These are phyloP conservation scores for Seriola quinqueradiata DNA, from an alignment of 2,113 vertebrate species.

Conservation along the genomic window DNA sequence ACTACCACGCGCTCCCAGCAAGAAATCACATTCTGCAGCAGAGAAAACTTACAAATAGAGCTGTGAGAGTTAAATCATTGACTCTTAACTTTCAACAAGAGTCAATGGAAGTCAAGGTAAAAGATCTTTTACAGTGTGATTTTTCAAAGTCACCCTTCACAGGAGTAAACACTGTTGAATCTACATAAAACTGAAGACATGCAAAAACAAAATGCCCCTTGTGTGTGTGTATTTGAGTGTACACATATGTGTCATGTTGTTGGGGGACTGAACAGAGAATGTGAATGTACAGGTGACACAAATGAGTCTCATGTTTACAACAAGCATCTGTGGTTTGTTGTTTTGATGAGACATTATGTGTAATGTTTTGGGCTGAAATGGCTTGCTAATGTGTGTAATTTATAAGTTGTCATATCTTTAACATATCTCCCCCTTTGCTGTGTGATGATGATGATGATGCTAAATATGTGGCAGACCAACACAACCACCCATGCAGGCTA, in stretches of 20 bases:
- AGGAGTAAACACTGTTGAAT: neutral
- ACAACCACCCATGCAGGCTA: slow-evolving; percentile 9
- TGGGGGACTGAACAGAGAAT: neutral
- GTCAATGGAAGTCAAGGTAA: neutral
- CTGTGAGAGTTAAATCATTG: neutral
- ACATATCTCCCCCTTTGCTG: neutral
- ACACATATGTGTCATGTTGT: slow-evolving; percentile 18
- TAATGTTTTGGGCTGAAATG: neutral
- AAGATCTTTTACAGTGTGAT: neutral
- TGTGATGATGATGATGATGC: neutral
- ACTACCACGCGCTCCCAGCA: no score
- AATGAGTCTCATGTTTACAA: slow-evolving; percentile 15
- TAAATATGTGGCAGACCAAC: neutral
- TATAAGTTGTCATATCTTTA: neutral
- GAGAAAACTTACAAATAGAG: no score
- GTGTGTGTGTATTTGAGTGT: neutral
- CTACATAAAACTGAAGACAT: slow-evolving; percentile 1
- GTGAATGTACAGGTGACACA: slow-evolving; percentile 1
- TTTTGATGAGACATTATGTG: neutral
- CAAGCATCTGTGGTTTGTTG: slow-evolving; percentile 26
- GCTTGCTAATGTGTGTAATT: neutral
- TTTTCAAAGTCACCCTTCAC: neutral
- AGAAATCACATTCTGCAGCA: no score
- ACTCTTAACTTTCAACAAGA: neutral
- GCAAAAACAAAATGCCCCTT: slow-evolving; percentile 4